These are phyloP conservation scores for Pseudopipra pipra DNA, from an alignment of 2,113 vertebrate genomes.

Conservation along the genomic window DNA sequence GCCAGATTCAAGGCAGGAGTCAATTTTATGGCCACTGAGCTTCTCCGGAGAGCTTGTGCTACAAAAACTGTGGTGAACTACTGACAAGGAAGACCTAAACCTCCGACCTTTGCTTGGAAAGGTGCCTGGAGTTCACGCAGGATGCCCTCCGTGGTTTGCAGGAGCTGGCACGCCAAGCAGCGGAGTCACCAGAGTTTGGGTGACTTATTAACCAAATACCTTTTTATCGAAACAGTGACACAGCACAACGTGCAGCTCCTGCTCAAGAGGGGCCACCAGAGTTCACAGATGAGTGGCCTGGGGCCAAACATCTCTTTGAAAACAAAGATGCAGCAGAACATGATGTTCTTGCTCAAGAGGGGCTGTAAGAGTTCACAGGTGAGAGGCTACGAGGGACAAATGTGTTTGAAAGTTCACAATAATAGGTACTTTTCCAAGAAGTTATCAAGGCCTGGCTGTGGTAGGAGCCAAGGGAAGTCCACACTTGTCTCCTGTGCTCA, in stretches of 20 bases:
- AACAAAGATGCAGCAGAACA: not conserved
- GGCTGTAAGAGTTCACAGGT: not conserved
- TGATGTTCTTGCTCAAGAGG: not conserved
- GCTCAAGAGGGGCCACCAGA: not conserved
- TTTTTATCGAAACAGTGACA: not conserved
- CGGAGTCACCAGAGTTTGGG: not conserved
- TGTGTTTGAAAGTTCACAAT: not conserved
- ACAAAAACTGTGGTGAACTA: not conserved
- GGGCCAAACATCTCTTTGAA: not conserved
- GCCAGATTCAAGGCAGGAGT: not conserved
- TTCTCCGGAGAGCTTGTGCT: not conserved
- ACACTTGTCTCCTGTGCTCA: not conserved
- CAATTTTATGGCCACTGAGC: not conserved
- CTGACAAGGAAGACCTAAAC: not conserved
- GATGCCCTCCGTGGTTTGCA: not conserved
- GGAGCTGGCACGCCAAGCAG: rapidly evolving
- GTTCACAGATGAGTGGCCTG: rapidly evolving
- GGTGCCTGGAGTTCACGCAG: not conserved
- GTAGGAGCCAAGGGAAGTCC: not conserved
- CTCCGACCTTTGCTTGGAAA: not conserved
- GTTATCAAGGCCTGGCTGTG: not conserved
- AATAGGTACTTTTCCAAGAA: not conserved
- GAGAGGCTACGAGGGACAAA: not conserved
- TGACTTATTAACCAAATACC: constrained; percentile 6
- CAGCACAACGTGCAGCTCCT: not conserved